Percentiles rank a stretch among this genome's conserved stretches.
phyloP scores from a whole-genome alignment of 2,797 vertebrate species.

The Buceros bicornis region DNA sequence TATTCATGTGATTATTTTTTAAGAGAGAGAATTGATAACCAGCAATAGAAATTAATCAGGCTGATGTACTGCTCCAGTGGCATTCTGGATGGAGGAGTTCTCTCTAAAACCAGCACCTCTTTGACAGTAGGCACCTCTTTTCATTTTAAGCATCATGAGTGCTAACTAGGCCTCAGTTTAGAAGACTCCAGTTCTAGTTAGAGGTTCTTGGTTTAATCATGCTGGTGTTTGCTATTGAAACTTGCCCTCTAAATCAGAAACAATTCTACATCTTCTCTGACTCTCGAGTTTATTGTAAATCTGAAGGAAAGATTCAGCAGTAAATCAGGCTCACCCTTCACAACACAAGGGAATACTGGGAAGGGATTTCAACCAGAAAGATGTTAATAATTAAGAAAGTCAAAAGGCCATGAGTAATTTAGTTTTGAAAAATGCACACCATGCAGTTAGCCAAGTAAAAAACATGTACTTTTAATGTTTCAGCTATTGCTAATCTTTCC shows the following conservation, averaged over 20 bases:
- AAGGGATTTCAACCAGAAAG: constrained; percentile 61
- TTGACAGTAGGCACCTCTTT: not conserved
- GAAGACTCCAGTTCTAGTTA: not conserved
- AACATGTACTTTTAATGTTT: constrained; percentile 67
- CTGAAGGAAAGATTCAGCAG: constrained; percentile 24
- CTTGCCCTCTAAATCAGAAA: not conserved
- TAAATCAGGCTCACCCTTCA: constrained; percentile 50
- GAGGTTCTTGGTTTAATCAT: constrained; percentile 23
- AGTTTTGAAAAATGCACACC: constrained; percentile 67
- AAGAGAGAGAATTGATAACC: not conserved
- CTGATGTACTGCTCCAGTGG: not conserved
- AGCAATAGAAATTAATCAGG: not conserved
- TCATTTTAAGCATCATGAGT: not conserved
- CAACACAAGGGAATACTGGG: constrained; percentile 15
- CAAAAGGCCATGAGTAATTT: constrained; percentile 67
- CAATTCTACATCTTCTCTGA: constrained; percentile 1
- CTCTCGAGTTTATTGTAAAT: constrained; percentile 18
- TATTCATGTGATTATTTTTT: not conserved
- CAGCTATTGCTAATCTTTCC: constrained; percentile 63
- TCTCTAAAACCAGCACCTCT: not conserved
- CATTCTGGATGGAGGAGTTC: not conserved
- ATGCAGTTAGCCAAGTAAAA: constrained; percentile 66
- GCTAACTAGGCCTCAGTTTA: constrained; percentile 18
- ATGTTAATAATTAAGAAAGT: constrained; percentile 78
- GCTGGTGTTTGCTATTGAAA: constrained; percentile 6